Conservation (phyloP, 1,140 invertebrate species). For the Conus ventricosus region DNA sequence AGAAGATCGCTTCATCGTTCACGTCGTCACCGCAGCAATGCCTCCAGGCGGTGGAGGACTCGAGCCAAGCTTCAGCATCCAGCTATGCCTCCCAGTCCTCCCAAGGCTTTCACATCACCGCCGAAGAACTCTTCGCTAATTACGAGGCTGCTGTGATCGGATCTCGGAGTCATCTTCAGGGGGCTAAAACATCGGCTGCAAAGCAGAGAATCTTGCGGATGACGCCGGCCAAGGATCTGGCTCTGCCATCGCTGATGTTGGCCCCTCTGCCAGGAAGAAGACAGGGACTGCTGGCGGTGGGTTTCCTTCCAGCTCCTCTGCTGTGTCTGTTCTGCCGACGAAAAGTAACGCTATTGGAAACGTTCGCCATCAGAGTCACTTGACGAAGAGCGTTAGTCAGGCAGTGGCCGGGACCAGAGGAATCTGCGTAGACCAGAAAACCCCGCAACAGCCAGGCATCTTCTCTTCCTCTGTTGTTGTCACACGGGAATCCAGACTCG, state of each 20-base stretch:
- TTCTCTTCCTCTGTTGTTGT: background rate
- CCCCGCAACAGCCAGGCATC: background rate
- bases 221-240: background rate
- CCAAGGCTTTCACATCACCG: constrained; percentile 24
- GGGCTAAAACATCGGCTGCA: background rate
- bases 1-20: background rate
- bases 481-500: constrained; percentile 6
- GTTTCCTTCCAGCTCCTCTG: background rate
- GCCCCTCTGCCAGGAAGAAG: background rate
- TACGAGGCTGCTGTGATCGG: constrained; percentile 32
- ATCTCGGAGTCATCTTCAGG: background rate
- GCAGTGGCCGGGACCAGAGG: background rate
- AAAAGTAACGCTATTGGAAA: background rate
- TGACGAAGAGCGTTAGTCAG: background rate
- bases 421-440: background rate
- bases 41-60: background rate
- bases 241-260: background rate
- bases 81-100: constrained; percentile 3
- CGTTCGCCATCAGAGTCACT: background rate
- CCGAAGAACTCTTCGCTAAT: constrained; percentile 33
- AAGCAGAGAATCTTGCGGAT: background rate
- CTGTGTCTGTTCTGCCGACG: background rate
- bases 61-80: background rate
- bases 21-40: background rate
- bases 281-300: background rate